Percentiles rank a stretch among this genome's conserved stretches.
phyloP scores from a whole-genome alignment of 2,113 vertebrate species.

The Callionymus lyra region DNA sequence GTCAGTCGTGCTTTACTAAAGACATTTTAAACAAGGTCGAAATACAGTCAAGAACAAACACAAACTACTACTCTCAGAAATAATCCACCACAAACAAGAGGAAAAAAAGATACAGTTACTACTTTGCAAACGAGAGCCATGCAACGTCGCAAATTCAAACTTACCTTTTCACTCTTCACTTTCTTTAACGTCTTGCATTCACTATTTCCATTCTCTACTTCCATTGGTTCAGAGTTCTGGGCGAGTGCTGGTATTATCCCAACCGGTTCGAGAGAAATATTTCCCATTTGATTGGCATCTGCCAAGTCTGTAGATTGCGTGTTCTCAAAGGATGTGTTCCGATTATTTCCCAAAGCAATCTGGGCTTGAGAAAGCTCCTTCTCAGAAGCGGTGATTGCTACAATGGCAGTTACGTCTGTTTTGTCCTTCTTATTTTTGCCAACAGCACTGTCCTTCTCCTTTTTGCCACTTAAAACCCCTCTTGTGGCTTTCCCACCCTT shows the following conservation, averaged over 20 bases:
- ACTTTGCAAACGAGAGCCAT: neutral
- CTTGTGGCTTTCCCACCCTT: constrained; percentile 85
- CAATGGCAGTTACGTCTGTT: constrained; percentile 73
- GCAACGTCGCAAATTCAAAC: constrained; percentile 18
- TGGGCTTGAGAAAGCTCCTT: constrained; percentile 84
- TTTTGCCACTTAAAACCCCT: constrained; percentile 81
- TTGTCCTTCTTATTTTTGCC: constrained; percentile 97
- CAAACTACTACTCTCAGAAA: neutral
- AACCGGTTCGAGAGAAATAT: constrained; percentile 89
- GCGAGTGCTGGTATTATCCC: constrained; percentile 83
- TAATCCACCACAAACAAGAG: neutral
- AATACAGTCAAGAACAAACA: no score
- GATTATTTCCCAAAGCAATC: constrained; percentile 75
- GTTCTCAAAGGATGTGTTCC: constrained; percentile 80
- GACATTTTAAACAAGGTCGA: no score
- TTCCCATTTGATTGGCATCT: constrained; percentile 85
- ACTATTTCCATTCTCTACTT: constrained; percentile 74
- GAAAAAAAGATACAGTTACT: neutral
- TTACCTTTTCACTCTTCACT: constrained; percentile 97
- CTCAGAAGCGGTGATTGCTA: constrained; percentile 69
- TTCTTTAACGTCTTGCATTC: constrained; percentile 92
- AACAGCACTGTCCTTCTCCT: constrained; percentile 85
- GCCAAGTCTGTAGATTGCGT: constrained; percentile 77
- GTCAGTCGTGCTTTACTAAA: no score
- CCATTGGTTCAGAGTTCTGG: constrained; percentile 88